These are phyloP conservation scores for Leptobrachium leishanense DNA, from an alignment of 2,113 vertebrate species.

Conservation along the genomic window DNA sequence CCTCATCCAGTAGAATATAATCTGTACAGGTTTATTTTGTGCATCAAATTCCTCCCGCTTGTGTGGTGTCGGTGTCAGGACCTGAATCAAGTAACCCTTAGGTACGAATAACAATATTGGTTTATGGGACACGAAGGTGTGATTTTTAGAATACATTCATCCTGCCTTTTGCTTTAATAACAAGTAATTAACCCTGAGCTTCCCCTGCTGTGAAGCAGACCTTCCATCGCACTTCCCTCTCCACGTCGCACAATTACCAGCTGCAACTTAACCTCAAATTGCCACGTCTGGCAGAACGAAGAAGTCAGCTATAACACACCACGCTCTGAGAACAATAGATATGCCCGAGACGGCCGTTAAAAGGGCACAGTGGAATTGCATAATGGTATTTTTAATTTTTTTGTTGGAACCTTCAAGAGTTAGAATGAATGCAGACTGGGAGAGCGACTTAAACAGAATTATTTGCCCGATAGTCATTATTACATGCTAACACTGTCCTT, in stretches of 20 bases:
- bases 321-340: background rate
- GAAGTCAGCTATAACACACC: background rate
- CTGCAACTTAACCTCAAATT: background rate
- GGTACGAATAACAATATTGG: too few relatives aligned
- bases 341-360: background rate
- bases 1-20: too few relatives aligned
- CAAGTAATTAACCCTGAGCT: background rate
- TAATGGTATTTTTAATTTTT: background rate
- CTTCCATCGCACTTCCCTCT: background rate
- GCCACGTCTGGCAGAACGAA: background rate
- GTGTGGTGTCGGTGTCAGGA: too few relatives aligned
- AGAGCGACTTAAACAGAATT: background rate
- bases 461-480: background rate
- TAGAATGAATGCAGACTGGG: background rate
- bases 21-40: too few relatives aligned
- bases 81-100: too few relatives aligned
- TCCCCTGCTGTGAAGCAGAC: background rate
- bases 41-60: too few relatives aligned
- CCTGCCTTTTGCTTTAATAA: background rate
- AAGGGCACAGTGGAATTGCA: background rate
- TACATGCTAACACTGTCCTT: background rate
- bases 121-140: too few relatives aligned
- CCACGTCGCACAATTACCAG: background rate
- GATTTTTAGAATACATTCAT: background rate
- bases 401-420: background rate